Percentiles rank a stretch among this genome's conserved stretches.
Conservation (phyloP, 2,113 vertebrate genomes). For the Tupaia tana region DNA sequence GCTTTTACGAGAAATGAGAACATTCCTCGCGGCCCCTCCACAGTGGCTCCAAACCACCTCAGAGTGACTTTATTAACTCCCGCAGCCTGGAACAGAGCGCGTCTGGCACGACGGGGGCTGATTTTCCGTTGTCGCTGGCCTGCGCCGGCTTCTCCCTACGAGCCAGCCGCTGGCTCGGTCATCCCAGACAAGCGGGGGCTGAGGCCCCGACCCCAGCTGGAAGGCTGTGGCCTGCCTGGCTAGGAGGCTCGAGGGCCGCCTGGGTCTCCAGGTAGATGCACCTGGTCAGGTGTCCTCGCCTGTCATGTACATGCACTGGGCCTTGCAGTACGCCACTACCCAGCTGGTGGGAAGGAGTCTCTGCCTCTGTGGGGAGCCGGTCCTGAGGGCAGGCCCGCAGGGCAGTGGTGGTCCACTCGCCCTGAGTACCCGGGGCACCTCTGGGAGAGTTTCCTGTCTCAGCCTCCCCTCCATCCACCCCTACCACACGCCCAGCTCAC, state of each 20-base stretch:
- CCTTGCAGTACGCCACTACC: background rate
- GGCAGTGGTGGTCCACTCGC: no score
- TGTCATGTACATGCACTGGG: no score
- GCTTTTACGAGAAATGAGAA: constrained; percentile 82
- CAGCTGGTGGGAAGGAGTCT: no score
- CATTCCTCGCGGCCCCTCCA: constrained; percentile 67
- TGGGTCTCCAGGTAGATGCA: background rate
- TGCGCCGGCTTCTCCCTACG: constrained; percentile 13
- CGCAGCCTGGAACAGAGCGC: constrained; percentile 75
- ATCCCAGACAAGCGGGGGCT: no score
- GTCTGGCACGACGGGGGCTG: constrained; percentile 66
- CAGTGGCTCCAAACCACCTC: constrained; percentile 81
- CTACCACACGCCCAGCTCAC: no score
- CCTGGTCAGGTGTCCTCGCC: background rate
- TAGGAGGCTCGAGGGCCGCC: background rate
- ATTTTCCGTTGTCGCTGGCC: constrained; percentile 77
- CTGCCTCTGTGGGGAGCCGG: no score
- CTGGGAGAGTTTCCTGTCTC: no score
- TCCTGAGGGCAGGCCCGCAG: no score
- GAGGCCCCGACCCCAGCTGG: background rate
- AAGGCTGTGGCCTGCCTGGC: background rate
- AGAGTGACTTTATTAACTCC: constrained; percentile 80
- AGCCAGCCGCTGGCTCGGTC: background rate
- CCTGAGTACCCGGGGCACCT: no score
- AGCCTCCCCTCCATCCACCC: no score